Conservation (phyloP, 2,113 vertebrate genomes). For the Atlantisia rogersi region DNA sequence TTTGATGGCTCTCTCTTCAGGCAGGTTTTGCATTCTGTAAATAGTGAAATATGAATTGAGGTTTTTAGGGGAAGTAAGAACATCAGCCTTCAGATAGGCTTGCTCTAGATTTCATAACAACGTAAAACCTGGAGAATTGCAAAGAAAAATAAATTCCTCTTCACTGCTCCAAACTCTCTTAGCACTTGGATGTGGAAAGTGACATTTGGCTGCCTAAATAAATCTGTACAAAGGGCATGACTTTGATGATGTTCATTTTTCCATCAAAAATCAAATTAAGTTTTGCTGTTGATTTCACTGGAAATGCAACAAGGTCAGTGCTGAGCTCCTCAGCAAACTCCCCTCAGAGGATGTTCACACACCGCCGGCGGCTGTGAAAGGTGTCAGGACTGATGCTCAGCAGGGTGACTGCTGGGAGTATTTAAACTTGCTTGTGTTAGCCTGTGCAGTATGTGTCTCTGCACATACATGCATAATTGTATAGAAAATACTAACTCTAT, state of each 20-base stretch:
- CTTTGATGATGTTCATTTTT: slow-evolving; percentile 22
- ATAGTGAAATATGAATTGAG: background rate
- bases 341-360: accelerated
- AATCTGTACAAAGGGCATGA: background rate
- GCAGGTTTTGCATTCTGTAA: background rate
- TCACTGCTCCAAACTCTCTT: background rate
- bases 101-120: background rate
- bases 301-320: background rate
- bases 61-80: background rate
- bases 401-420: background rate
- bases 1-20: background rate
- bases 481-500: background rate
- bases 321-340: background rate
- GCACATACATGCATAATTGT: background rate
- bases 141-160: background rate
- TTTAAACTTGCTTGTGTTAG: background rate
- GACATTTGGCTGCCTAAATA: background rate
- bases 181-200: background rate
- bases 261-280: slow-evolving; percentile 33
- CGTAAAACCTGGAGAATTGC: background rate
- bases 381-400: background rate
- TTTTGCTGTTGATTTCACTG: background rate
- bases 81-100: background rate
- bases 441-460: background rate
- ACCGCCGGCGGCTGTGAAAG: background rate